Conservation (phyloP, 1,140 invertebrate species). For the Drosophila kanapiae region DNA sequence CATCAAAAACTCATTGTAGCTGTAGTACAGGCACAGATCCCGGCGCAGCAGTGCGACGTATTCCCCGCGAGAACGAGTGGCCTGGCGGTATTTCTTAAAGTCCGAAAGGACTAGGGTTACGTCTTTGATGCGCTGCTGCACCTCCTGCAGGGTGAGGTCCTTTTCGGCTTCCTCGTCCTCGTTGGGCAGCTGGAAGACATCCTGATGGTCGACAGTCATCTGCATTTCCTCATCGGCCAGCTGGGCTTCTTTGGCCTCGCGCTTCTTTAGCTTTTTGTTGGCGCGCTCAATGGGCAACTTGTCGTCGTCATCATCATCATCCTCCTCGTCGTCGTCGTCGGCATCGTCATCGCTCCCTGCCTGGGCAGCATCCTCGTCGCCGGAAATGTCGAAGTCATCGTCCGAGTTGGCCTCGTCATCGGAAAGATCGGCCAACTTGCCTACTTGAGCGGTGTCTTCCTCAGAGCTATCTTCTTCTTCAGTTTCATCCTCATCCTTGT, state of each 20-base stretch:
- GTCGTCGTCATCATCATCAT: conserved; percentile 87
- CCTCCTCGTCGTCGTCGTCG: conserved; percentile 81
- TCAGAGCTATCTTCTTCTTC: conserved; percentile 67
- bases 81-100: conserved; percentile 93
- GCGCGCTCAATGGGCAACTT: conserved; percentile 95
- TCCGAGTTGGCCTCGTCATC: conserved; percentile 70
- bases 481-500: conserved; percentile 61
- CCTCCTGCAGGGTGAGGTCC: conserved; percentile 91
- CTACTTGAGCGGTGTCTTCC: conserved; percentile 59
- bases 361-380: conserved; percentile 74
- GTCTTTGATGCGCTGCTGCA: conserved; percentile 97
- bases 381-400: conserved; percentile 73
- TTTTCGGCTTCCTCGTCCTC: conserved; percentile 90
- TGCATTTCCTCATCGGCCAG: conserved; percentile 93
- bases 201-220: conserved; percentile 90
- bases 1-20: conserved; percentile 99
- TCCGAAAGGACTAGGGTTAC: conserved; percentile 94
- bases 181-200: conserved; percentile 91
- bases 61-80: conserved; percentile 91
- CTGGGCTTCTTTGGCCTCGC: conserved; percentile 90
- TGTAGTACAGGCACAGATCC: conserved; percentile 98
- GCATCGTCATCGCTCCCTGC: conserved; percentile 65
- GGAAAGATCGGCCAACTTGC: conserved; percentile 74
- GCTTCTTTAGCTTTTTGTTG: conserved; percentile 92
- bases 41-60: conserved; percentile 92